These are phyloP conservation scores for Kuschelorhynchus macadamiae DNA, from an alignment of 2,888 invertebrate species.

Conservation along the genomic window DNA sequence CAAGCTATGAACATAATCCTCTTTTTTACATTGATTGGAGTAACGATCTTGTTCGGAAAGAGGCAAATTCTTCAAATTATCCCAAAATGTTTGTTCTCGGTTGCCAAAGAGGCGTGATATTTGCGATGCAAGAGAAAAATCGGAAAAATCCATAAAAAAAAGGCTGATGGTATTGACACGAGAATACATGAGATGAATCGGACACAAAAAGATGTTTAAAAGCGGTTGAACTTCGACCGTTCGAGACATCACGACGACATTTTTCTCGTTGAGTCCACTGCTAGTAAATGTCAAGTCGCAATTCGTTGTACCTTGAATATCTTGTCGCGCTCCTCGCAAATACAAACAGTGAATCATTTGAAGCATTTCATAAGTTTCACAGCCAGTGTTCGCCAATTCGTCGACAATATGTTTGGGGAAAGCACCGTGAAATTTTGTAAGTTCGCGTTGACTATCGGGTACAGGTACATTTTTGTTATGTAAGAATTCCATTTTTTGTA, in stretches of 20 bases:
- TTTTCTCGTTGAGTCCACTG: background rate
- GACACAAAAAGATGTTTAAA: background rate
- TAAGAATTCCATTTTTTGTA: background rate
- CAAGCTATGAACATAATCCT: background rate
- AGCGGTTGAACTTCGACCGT: slow-evolving; percentile 1
- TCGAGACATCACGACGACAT: background rate
- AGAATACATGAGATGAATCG: background rate
- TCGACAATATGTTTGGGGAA: slow-evolving; percentile 1
- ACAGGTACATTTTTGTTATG: background rate
- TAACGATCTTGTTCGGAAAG: background rate
- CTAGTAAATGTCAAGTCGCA: background rate
- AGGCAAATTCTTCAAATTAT: background rate
- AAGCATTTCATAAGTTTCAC: background rate
- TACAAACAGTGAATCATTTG: background rate
- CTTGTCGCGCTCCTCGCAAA: background rate
- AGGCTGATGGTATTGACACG: background rate
- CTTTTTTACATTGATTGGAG: background rate
- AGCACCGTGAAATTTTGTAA: background rate
- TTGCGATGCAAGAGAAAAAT: background rate
- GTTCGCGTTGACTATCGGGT: background rate
- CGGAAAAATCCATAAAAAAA: background rate
- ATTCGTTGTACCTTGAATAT: background rate
- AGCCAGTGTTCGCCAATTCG: background rate
- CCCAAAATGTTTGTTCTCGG: background rate
- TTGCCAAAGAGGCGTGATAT: background rate